Evolutionary conservation across 2,797 vertebrate species (phyloP), one percentile per base, ranked within the genome.

Genomic region (Centroberyx gerrardi): DNA sequence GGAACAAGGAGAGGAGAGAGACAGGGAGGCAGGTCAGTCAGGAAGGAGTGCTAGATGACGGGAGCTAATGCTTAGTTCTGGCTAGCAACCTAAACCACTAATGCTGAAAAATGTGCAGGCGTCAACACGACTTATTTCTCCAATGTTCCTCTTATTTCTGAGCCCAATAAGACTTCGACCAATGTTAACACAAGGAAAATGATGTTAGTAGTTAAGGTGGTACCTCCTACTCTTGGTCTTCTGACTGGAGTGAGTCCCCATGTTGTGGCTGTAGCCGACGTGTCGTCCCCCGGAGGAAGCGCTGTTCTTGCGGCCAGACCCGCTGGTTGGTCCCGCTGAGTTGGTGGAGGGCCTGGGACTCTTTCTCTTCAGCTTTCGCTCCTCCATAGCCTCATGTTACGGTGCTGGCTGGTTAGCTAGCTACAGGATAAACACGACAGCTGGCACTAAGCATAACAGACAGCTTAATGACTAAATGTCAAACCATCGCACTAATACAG

Each of bases 291-390:
- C 95, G 78, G 93, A 82, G 1, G 96, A 93, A 54, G 95, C 86
- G 14, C 93, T 86, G 65, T 56, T 96, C 83, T 96, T 99, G 84
- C 97, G 97, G 78, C 91, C 88, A 76, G 93, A 92, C 90, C 94
- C 91, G 65, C 84, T 90, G 71, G 88, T 87, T 87, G 54, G 90
- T 63, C 67, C 92, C 62, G 94, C 90, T 3, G 97, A 93, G 79
- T 86, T 95, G 29, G 92, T 94, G 54, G 97, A 95, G 9, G 94
- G 95, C 85, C 96, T 96, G 61, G 97, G 96, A 78, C 95, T 98
- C 88, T 96, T 97, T 88, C 97, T 95, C 90, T 99, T 99, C 67
- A 95, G 92, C 82, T 96, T 99, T 58, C 95, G 95, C 75, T 99
- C 98, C 87, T 99, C 98, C 98, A 99, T 99, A 54, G 36, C 80